Evolutionary conservation across 2,797 vertebrate genomes (phyloP), one percentile per base, ranked within the genome.

Genomic region (Enteromius thamalakanensis): DNA sequence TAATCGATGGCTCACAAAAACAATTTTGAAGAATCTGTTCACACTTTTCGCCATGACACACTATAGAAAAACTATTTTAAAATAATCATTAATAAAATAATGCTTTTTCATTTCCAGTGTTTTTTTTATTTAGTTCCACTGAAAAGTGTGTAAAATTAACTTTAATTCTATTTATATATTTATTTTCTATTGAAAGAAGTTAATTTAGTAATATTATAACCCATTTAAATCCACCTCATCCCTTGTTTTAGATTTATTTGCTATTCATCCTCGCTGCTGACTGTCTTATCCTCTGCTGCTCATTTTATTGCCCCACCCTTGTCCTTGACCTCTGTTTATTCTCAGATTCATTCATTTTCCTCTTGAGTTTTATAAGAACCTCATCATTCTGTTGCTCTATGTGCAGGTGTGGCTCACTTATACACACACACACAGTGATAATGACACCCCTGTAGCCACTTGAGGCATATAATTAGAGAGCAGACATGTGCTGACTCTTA

Each of bases 391-490:
- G 62, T 72, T 42, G 45, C 78, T 77, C 49, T 51, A 19, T 86
- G 69, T 86, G 69, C 84, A 88, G 90, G 86, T 89, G 88, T 87
- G 85, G 87, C 78, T 80, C 53, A 58, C 83, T 58, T 58, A 62
- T 23, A 11, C 60, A 42, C 6, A 32, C 19, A 37, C 74, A 60
- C 51, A 79, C 62, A 55, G 71, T 71, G 85, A 89, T 90, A 88
- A 89, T 87, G 82, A 80, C 82, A 84, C 51, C 71, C 81, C 74
- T 58, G 14, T 60, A 85, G 67, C 79, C 85, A 81, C 85, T 82
- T 80, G 79, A 80, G 86, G 82, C 70, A 81, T 78, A 82, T 89
- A 89, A 89, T 88, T 84, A 87, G 79, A 85, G 80, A 84, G 86
- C 75, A 85, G 84, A 82, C 79, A 87, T 87, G 82, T 86, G 85